Evolutionary conservation across 2,797 vertebrate species (phyloP).

Genomic region (Tapirus indicus): DNA sequence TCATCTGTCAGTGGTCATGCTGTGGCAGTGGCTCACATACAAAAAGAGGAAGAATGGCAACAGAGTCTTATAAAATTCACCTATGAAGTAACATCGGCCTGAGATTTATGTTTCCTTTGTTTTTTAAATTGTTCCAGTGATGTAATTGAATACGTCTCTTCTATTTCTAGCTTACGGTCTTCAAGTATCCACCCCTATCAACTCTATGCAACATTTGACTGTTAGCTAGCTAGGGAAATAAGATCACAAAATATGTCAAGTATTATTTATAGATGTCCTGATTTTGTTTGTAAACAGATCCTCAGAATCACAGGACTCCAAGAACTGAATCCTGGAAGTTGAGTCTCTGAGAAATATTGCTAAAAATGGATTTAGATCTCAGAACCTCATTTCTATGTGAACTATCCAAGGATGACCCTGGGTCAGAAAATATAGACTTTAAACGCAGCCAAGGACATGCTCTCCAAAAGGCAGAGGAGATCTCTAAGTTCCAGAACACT

Average conservation of each 20-base stretch:
- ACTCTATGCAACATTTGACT: background rate
- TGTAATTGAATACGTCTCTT: background rate
- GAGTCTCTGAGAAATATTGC: background rate
- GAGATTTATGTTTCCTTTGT: background rate
- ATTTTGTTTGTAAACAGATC: background rate
- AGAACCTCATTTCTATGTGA: background rate
- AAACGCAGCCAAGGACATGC: background rate
- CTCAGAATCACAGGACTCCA: background rate
- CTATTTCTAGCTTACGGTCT: background rate
- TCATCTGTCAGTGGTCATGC: no score
- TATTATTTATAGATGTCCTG: background rate
- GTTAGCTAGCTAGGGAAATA: background rate
- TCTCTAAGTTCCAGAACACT: background rate
- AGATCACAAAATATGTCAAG: background rate
- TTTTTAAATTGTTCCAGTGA: background rate
- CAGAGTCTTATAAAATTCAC: background rate
- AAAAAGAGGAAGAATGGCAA: no score
- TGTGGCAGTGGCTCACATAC: no score
- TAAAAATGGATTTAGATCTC: constrained; percentile 15
- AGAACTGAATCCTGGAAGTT: background rate
- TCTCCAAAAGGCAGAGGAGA: background rate
- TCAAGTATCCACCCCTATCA: background rate
- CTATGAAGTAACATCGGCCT: background rate
- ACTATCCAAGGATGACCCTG: background rate
- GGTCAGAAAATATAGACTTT: background rate